Base-by-base conservation (phyloP, 2,888 invertebrate genomes). In the Cantharis lateralis region DNA sequence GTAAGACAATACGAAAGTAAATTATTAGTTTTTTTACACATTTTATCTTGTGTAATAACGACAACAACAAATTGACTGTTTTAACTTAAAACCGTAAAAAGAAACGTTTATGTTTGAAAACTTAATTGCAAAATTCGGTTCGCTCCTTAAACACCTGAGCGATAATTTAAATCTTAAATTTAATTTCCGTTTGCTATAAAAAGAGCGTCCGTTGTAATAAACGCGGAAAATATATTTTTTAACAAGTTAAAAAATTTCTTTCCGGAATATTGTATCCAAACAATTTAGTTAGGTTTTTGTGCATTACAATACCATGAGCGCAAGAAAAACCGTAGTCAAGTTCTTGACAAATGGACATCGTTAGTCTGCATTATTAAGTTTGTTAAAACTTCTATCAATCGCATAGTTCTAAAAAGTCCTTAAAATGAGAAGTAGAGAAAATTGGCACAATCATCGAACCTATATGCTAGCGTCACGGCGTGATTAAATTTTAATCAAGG, bases 291-390 rank as follows among this genome's bases (percentile, higher is more conserved):
- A 70, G 70, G 20, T 10, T 72, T 24, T 72, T 75, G 69, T 48
- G 68, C 70, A 72, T 9, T 24, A 24, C 64, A 71, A 75, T 74
- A 75, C 71, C 74, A 75, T 70, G 72, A 75, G 75, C 77, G 72
- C 75, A 63, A 70, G 70, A 75, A 78, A 81, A 78, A 78, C 68
- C 75, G 80, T 78, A 78, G 80, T 81, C 80, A 82, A 82, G 80
- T 82, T 82, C 77, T 77, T 80, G 81, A 82, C 82, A 82, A 82
- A 82, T 82, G 82, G 81, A 80, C 82, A 80, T 82, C 82, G 82
- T 82, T 82, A 82, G 81, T 78, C 82, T 80, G 79, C 78, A 78
- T 82, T 82, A 82, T 82, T 82, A 81, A 81, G 80, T 82, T 82
- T 82, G 82, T 82, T 82, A 80, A 78, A 80, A 82, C 76, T 66